Percentiles rank a stretch among this genome's conserved stretches.
Conservation (phyloP, 2,113 vertebrate genomes). For the Lota lota region DNA sequence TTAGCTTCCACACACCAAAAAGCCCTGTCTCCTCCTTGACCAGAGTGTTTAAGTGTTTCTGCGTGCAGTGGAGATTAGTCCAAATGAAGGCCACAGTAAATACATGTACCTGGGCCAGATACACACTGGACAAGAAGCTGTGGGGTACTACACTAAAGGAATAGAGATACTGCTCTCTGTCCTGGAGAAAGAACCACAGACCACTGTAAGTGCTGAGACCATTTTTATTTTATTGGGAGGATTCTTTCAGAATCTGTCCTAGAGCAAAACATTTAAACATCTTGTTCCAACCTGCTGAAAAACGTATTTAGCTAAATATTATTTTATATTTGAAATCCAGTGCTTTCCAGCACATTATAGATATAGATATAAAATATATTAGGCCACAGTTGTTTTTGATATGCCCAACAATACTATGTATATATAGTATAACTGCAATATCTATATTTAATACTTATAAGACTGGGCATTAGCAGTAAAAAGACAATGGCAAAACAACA, state of each 20-base stretch:
- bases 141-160: conserved; percentile 75
- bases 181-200: conserved; percentile 60
- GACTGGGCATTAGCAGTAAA: too few relatives aligned
- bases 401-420: too few relatives aligned
- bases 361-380: too few relatives aligned
- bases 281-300: too few relatives aligned
- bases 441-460: too few relatives aligned
- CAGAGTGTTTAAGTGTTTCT: conserved; percentile 58
- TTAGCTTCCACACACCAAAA: not conserved
- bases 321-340: too few relatives aligned
- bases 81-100: conserved; percentile 76
- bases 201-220: conserved; percentile 48
- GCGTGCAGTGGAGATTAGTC: conserved; percentile 73
- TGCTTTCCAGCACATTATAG: too few relatives aligned
- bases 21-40: conserved; percentile 63
- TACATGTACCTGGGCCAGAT: conserved; percentile 83
- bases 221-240: not conserved
- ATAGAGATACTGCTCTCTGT: conserved; percentile 68
- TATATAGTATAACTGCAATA: too few relatives aligned
- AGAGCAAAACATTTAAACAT: too few relatives aligned
- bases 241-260: not conserved
- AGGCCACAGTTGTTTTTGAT: too few relatives aligned
- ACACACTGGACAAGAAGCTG: conserved; percentile 70
- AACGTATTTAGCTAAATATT: too few relatives aligned
- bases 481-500: too few relatives aligned